Evolutionary conservation across 2,888 invertebrate genomes (phyloP), one percentile per base, ranked within the genome.

Genomic region (Amblyjoppa fuscipennis): DNA sequence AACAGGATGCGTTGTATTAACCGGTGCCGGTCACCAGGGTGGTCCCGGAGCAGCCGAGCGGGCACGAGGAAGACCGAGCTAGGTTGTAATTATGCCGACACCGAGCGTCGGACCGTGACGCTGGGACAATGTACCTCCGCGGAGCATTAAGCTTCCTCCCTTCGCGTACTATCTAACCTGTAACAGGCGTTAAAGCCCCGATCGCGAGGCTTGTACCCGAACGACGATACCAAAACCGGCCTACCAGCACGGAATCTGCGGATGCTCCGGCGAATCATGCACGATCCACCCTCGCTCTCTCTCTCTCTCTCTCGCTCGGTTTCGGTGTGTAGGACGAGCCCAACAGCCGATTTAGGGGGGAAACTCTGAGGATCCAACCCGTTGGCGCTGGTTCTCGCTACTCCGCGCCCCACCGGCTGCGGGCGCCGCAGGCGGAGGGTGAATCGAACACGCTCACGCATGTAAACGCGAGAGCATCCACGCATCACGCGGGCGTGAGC

Each of bases 161-260:
- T 34, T 51, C 59, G 49, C 64, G 49, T 45, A 68, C 88, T 85
- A 85, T 86, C 76, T 78, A 75, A 28, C 79, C 70, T 64, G 87
- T 87, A 86, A 88, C 89, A 89, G 86, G 88, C 86, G 86, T 85
- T 89, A 89, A 89, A 88, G 81, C 89, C 87, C 59, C 84, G 79
- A 85, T 83, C 83, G 85, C 75, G 83, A 85, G 83, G 34, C 85
- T 84, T 83, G 75, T 86, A 86, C 80, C 83, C 59, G 83, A 86
- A 86, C 25, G 76, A 81, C 77, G 66, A 56, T 70, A 45, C 73
- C 70, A 34, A 64, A 64, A 16, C 34, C 34, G 64, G 34, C 34
- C 34, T 34, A 34, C 34, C 6, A 34, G 71, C 53, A 51, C 41
- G 66, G 38, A 13, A 51, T 59, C 49, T n/a, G 53, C 11, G 61